These are phyloP conservation scores for Parauchenoglanis ngamensis DNA, from an alignment of 2,797 vertebrate genomes.

Conservation along the genomic window DNA sequence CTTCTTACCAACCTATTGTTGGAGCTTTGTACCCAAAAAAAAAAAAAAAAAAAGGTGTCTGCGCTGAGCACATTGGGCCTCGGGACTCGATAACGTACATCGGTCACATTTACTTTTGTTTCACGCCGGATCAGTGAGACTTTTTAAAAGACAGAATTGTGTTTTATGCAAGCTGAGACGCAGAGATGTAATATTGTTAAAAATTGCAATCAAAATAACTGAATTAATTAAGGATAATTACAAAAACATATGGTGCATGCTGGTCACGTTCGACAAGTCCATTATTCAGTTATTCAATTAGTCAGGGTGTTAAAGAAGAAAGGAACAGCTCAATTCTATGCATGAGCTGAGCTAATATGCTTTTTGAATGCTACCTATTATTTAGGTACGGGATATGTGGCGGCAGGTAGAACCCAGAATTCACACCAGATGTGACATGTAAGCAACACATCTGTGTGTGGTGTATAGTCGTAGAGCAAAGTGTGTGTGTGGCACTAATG, in stretches of 20 bases:
- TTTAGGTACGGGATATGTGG: not conserved
- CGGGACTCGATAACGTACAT: constrained; percentile 64
- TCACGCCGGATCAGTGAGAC: not conserved
- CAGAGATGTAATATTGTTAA: not conserved
- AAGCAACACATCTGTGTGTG: not conserved
- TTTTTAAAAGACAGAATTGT: not conserved
- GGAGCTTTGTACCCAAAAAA: constrained; percentile 57
- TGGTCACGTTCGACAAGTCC: not conserved
- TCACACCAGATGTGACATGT: not conserved
- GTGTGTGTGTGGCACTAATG: not conserved
- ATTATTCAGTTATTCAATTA: not conserved
- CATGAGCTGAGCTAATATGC: not conserved
- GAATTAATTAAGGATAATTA: not conserved
- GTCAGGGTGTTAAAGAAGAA: not conserved
- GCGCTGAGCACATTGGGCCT: constrained; percentile 67
- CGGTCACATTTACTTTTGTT: not conserved
- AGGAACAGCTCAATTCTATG: not conserved
- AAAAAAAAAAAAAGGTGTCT: constrained; percentile 66
- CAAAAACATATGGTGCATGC: not conserved
- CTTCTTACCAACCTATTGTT: constrained; percentile 60
- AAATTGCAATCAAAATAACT: not conserved
- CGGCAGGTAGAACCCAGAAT: not conserved
- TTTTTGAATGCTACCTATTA: not conserved
- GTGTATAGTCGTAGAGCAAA: not conserved
- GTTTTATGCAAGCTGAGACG: not conserved